phyloP scores from a whole-genome alignment of 2,113 vertebrate species.

The Aphelocoma coerulescens region DNA sequence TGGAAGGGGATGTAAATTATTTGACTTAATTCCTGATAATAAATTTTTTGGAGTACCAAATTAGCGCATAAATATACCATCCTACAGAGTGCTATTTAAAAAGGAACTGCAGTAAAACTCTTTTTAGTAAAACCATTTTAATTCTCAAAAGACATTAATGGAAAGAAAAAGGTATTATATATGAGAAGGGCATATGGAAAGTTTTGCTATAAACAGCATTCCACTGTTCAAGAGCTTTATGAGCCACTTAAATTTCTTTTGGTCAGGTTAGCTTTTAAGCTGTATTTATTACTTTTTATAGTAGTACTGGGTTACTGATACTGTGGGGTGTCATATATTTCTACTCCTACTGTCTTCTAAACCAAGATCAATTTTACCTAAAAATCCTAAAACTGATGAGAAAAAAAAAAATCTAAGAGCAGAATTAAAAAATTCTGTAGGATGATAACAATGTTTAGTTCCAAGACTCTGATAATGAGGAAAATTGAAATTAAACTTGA shows the following conservation, averaged over 20 bases:
- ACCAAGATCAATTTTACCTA: not conserved
- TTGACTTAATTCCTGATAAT: constrained; percentile 33
- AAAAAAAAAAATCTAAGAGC: not conserved
- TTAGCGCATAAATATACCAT: constrained; percentile 13
- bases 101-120: constrained; percentile 7
- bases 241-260: constrained; percentile 15
- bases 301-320: not conserved
- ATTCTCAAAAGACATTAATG: not conserved
- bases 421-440: not conserved
- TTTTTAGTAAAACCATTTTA: constrained; percentile 12
- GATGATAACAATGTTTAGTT: not conserved
- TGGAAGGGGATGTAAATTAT: constrained; percentile 28
- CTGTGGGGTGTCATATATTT: not conserved
- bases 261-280: constrained; percentile 33
- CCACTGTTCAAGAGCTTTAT: not conserved
- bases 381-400: not conserved
- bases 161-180: constrained; percentile 10
- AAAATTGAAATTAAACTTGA: not conserved
- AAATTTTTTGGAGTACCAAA: constrained; percentile 14
- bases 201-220: constrained; percentile 30
- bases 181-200: not conserved
- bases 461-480: not conserved
- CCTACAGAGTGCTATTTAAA: constrained; percentile 3
- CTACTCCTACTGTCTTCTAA: not conserved
- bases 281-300: constrained; percentile 39